Base-by-base conservation (phyloP, 2,888 invertebrate species). In the Dinocampus coccinellae region DNA sequence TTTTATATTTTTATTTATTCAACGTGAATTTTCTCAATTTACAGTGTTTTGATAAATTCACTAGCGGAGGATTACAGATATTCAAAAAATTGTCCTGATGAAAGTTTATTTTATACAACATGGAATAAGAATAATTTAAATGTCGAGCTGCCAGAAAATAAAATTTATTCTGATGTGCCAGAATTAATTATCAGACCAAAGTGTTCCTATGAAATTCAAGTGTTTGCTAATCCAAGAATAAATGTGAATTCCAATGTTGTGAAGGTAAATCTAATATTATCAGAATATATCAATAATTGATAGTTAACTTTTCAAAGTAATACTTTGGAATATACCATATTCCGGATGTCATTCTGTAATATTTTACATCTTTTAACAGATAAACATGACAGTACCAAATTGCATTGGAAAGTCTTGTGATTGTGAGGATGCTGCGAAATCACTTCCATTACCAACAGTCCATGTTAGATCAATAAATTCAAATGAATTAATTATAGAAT, bases 141-240 rank as follows among this genome's bases (percentile, higher is more conserved):
- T 20, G 78, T 79, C 13, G 29, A 82, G 22, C 42, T 86, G 24
- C 86, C 86, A 22, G 78, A 80, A 75, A 79, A 77, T 69, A 69
- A 77, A 42, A 78, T 79, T 61, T 68, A 76, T 2, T 74, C 76
- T 16, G 78, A 77, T n/a, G 75, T 82, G 26, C 79, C 84, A 2
- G 83, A 84, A 53, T 36, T 84, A 7, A 78, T 77, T 53, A 76
- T 86, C 34, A 77, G 73, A 73, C 83, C 81, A 1, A 80, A 78
- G 33, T 86, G 85, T 68, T 73, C 81, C 0, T 86, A 86, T 34
- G 78, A 74, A 36, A 78, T 86, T 39, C 76, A 84, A 72, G 81
- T 86, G 55, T 76, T 79, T 42, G 83, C 84, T 3, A 84, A 85
- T 79, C 86, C 85, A 16, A 80, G 84, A 62, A 74, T 26, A 22